Base-by-base conservation (phyloP, 1,140 invertebrate species). In the Parasteatoda tepidariorum region DNA sequence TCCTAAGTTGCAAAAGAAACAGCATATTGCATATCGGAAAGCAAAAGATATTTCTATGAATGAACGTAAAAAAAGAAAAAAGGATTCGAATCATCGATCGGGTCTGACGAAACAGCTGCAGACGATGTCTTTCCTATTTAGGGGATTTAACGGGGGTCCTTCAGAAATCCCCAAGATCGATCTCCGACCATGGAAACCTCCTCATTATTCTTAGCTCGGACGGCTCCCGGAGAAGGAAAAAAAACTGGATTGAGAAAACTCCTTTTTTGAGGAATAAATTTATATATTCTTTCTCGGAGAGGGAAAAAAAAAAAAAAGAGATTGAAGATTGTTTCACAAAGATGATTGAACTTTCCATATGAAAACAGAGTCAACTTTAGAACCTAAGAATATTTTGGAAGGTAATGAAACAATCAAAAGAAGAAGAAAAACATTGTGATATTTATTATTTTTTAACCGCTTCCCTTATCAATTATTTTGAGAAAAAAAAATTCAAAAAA, bases 121-220 rank as follows among this genome's bases (percentile, higher is more conserved):
- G 13, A 61, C 64, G 76, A 79, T 79, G 76, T 68, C 48, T 67
- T 68, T 48, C 76, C 38, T 68, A 79, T 79, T 68, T 41, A 68
- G 33, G 62, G 30, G 66, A 38, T 68, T 68, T 68, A 28, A 15
- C n/a, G 22, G 66, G 66, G 66, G 26, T 15, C 30, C 33, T 41
- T 5, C 62, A 24, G 62, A 66, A 66, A 66, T 66, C 2, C 15
- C 5, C 2, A 24, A 24, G 31, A 66, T 31, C 62, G 62, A 33
- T 28, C 26, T 18, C 9, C 11, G 62, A 18, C 30, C 13, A 30
- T 28, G 38, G n/a, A n/a, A n/a, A n/a, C n/a, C n/a, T n/a, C n/a
- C n/a, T n/a, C n/a, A n/a, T n/a, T n/a, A 15, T 24, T 61, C 57
- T 22, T 24, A 24, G 11, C 11, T 24, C 11, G n/a, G n/a, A n/a